These are phyloP conservation scores for Trisateles emortualis DNA, from an alignment of 2,888 invertebrate genomes.

Conservation along the genomic window DNA sequence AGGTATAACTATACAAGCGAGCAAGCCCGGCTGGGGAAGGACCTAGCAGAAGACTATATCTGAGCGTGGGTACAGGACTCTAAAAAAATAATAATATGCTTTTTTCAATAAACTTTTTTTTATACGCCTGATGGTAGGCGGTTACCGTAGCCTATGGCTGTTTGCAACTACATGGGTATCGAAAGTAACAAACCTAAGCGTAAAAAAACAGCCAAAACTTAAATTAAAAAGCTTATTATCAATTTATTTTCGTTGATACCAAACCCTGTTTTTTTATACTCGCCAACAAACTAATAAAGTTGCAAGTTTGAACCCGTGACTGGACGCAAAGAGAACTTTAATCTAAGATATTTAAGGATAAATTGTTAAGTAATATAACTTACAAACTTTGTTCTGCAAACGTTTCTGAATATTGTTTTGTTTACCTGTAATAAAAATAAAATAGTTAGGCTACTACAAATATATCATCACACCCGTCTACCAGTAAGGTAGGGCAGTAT, in stretches of 20 bases:
- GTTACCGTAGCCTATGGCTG: too few species aligned
- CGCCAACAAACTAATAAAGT: neutral
- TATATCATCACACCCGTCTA: too few species aligned
- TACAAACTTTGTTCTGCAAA: neutral
- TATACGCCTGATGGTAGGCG: too few species aligned
- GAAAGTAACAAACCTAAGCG: too few species aligned
- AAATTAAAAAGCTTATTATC: neutral
- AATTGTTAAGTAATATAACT: neutral
- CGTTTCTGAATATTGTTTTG: neutral
- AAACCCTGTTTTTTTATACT: neutral
- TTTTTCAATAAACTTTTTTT: too few species aligned
- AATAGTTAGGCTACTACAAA: neutral
- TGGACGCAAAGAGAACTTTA: neutral
- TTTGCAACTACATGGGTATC: too few species aligned
- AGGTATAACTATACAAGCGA: too few species aligned
- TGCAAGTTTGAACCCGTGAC: constrained; percentile 1
- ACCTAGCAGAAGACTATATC: too few species aligned
- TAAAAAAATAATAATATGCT: too few species aligned
- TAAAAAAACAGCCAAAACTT: neutral
- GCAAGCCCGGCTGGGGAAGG: too few species aligned
- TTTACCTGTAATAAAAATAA: constrained; percentile 15
- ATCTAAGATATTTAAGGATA: constrained; percentile 2
- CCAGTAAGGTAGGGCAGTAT: too few species aligned
- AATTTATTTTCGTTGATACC: neutral
- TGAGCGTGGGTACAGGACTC: too few species aligned